Conservation (phyloP, 2,888 invertebrate genomes). For the Drosophila monieri region DNA sequence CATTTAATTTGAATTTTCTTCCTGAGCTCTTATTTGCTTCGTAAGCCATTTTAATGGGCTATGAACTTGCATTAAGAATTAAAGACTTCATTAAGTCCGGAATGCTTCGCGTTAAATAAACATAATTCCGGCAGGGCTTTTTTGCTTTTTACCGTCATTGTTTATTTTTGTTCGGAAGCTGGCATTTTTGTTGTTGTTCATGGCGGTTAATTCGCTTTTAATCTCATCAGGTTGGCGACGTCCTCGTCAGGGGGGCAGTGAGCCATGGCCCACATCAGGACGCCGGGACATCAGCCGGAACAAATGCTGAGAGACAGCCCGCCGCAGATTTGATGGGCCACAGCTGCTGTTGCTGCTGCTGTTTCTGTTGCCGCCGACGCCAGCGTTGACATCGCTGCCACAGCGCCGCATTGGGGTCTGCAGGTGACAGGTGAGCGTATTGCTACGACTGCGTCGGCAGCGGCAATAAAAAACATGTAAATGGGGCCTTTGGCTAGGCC, state of each 20-base stretch:
- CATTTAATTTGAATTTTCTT: neutral
- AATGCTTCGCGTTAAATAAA: conserved; percentile 58
- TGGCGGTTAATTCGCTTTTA: conserved; percentile 70
- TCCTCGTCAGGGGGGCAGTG: conserved; percentile 51
- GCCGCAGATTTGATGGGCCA: conserved; percentile 51
- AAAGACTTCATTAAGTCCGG: conserved; percentile 61
- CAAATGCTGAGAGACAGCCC: conserved; percentile 49
- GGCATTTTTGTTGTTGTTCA: conserved; percentile 46
- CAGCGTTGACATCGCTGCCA: conserved; percentile 3
- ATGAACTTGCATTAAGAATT: conserved; percentile 57
- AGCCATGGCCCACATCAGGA: conserved; percentile 47
- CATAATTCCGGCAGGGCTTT: conserved; percentile 58
- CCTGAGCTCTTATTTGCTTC: neutral
- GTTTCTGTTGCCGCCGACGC: conserved; percentile 15
- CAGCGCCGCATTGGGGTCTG: conserved; percentile 37
- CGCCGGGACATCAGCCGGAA: conserved; percentile 9
- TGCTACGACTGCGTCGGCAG: conserved; percentile 36
- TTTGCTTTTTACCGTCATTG: conserved; percentile 34
- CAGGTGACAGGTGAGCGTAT: conserved; percentile 63
- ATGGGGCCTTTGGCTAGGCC: conserved; percentile 47
- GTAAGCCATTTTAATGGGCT: conserved; percentile 27
- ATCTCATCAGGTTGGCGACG: conserved; percentile 59
- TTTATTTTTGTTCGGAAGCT: conserved; percentile 34
- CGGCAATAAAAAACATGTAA: conserved; percentile 67
- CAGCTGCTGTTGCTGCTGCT: conserved; percentile 29